A percentile compares a stretch with the other conserved stretches of the same genome.
Conservation (phyloP, 2,888 invertebrate species). For the Sinotaia quadrata region DNA sequence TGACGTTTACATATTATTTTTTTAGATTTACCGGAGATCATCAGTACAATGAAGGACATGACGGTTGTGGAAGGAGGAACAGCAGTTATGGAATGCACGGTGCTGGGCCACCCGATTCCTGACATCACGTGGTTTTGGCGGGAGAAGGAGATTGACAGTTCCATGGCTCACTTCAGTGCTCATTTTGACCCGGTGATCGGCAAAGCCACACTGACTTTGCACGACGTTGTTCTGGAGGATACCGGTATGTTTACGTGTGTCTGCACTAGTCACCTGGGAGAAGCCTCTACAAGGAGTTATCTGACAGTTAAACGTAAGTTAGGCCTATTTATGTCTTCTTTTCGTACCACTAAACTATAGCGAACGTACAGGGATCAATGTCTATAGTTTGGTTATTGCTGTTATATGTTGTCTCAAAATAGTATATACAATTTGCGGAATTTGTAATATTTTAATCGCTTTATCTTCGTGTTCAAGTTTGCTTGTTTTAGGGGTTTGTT, state of each 20-base stretch:
- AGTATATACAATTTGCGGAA: no score
- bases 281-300: constrained; percentile 50
- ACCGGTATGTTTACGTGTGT: constrained; percentile 54
- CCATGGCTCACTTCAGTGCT: constrained; percentile 30
- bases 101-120: constrained; percentile 43
- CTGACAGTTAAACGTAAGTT: constrained; percentile 54
- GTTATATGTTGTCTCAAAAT: not conserved
- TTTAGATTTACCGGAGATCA: constrained; percentile 54
- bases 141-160: constrained; percentile 38
- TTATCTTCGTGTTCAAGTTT: no score
- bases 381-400: not conserved
- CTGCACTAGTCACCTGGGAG: constrained; percentile 47
- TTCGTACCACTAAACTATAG: no score
- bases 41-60: constrained; percentile 45
- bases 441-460: no score
- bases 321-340: no score
- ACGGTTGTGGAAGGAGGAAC: constrained; percentile 42
- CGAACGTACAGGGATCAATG: no score
- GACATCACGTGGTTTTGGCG: constrained; percentile 56
- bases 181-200: constrained; percentile 47
- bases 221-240: constrained; percentile 42
- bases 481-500: no score
- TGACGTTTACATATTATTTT: not conserved
- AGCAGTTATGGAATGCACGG: constrained; percentile 45
- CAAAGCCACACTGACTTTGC: constrained; percentile 48